Percentiles rank a stretch among this genome's conserved stretches.
phyloP scores from a whole-genome alignment of 2,797 vertebrate genomes.

The Pangasius larnaudii region DNA sequence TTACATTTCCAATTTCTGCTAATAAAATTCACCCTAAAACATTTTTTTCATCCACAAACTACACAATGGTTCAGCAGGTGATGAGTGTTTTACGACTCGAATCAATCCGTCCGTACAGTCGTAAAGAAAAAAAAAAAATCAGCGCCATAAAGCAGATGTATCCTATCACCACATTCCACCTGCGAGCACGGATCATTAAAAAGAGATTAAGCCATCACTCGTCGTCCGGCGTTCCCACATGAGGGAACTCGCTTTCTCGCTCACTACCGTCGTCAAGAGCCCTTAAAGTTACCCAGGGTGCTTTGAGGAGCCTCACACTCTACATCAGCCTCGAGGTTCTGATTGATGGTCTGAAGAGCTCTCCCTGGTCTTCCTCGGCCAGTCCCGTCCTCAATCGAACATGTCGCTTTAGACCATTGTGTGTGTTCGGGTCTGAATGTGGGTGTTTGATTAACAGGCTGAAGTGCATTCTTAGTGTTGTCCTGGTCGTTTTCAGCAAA shows the following conservation, averaged over 20 bases:
- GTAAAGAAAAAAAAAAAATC: not conserved
- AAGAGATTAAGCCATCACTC: constrained; percentile 73
- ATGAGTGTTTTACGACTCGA: not conserved
- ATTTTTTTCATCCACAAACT: not conserved
- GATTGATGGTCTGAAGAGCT: constrained; percentile 67
- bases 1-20: too few species aligned
- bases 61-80: not conserved
- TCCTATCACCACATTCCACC: constrained; percentile 34
- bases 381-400: not conserved
- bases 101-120: not conserved
- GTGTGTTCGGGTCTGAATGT: not conserved
- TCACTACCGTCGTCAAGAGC: constrained; percentile 64
- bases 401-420: not conserved
- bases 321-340: constrained; percentile 7
- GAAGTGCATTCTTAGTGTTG: constrained; percentile 3
- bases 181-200: constrained; percentile 72
- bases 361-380: constrained; percentile 56
- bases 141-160: not conserved
- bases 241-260: constrained; percentile 62
- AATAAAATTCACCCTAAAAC: too few species aligned
- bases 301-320: not conserved
- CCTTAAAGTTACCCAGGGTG: constrained; percentile 38
- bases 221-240: constrained; percentile 24
- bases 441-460: constrained; percentile 9
- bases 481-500: constrained; percentile 1